Percentiles rank a stretch among this genome's conserved stretches.
These are phyloP conservation scores for Cheilosia vernalis DNA, from an alignment of 2,888 invertebrate species.

Conservation along the genomic window DNA sequence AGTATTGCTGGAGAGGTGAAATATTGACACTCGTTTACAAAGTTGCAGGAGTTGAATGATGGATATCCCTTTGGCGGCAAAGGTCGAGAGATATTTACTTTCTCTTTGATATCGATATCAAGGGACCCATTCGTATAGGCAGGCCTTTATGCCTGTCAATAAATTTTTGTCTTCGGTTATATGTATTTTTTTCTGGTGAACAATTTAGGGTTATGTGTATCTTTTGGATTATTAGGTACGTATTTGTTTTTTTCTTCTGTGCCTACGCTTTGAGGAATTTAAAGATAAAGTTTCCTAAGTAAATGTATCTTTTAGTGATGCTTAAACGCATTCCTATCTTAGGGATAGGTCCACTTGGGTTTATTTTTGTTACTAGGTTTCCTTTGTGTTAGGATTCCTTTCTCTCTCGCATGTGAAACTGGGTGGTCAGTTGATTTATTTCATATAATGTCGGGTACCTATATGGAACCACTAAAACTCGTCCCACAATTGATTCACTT, in stretches of 20 bases:
- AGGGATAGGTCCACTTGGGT: too few species aligned
- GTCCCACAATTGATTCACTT: too few species aligned
- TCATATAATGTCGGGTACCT: too few species aligned
- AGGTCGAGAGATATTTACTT: constrained; percentile 6
- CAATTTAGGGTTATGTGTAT: constrained; percentile 11
- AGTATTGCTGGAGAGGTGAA: constrained; percentile 20
- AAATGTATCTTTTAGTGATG: neutral
- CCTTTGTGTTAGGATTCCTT: too few species aligned
- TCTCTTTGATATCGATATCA: constrained; percentile 20
- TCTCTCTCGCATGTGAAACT: too few species aligned
- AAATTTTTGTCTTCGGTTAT: constrained; percentile 28
- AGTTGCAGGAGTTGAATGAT: constrained; percentile 9
- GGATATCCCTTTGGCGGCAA: constrained; percentile 27
- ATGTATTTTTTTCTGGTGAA: neutral
- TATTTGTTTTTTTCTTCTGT: neutral
- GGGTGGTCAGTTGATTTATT: too few species aligned
- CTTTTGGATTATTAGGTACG: neutral
- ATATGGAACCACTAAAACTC: too few species aligned
- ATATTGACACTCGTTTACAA: constrained; percentile 45
- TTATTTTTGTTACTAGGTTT: too few species aligned
- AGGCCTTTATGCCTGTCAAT: constrained; percentile 29
- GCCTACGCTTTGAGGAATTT: constrained; percentile 1
- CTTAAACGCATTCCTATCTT: neutral
- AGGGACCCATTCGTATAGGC: constrained; percentile 26
- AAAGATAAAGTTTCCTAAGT: neutral